Evolutionary conservation across 64 coral and sea anemone genomes (phyloP).

Genomic region (Stichodactyla helianthus): DNA sequence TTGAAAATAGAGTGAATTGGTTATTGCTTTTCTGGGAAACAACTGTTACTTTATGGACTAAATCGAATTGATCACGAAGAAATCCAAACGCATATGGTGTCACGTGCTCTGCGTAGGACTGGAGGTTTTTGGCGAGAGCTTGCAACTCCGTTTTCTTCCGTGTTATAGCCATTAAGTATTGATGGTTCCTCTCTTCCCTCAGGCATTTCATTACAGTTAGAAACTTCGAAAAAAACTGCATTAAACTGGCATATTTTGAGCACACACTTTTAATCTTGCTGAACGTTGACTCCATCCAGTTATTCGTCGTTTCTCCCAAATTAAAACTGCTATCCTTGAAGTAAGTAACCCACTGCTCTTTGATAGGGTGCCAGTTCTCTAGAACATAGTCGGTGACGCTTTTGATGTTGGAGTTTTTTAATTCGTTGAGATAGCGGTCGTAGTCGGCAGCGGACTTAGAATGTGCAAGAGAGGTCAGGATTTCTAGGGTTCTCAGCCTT

Average conservation of each 20-base stretch:
- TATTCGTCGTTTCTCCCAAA: constrained; percentile 47
- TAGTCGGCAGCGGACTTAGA: constrained; percentile 27
- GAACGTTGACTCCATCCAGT: constrained; percentile 38
- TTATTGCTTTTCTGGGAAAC: neutral
- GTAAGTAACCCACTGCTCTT: neutral
- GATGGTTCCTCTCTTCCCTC: constrained; percentile 30
- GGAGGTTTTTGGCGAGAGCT: neutral
- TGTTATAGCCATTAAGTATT: constrained; percentile 35
- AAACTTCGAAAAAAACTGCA: constrained; percentile 75
- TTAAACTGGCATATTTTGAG: constrained; percentile 33
- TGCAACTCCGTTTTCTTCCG: neutral
- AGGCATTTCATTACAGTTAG: constrained; percentile 46
- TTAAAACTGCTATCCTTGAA: neutral
- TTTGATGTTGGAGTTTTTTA: constrained; percentile 7
- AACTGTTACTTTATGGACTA: neutral
- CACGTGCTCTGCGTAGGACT: neutral
- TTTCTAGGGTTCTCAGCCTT: constrained; percentile 47
- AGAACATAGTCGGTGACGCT: constrained; percentile 47
- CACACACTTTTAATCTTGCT: constrained; percentile 59
- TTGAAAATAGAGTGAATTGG: neutral
- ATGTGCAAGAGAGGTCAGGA: neutral
- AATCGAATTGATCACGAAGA: constrained; percentile 30
- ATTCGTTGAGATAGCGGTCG: constrained; percentile 24
- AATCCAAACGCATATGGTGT: constrained; percentile 45
- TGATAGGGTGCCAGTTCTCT: constrained; percentile 2